These are phyloP conservation scores for Machimus rusticus DNA, from an alignment of 2,888 invertebrate genomes.

Conservation along the genomic window DNA sequence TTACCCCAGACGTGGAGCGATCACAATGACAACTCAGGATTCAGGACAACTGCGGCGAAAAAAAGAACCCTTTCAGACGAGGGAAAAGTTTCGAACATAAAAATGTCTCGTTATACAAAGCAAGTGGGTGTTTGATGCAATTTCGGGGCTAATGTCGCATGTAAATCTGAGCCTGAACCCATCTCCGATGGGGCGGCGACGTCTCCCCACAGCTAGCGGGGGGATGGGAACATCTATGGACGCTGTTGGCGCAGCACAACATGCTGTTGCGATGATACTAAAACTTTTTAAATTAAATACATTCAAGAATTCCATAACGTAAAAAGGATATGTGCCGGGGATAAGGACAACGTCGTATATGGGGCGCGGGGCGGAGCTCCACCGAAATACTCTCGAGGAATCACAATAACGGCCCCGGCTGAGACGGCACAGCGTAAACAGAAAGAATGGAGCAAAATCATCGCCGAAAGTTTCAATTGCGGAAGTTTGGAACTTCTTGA, in stretches of 20 bases:
- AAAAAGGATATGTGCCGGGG: slow-evolving; percentile 29
- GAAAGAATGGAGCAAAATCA: slow-evolving; percentile 27
- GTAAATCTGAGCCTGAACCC: slow-evolving; percentile 36
- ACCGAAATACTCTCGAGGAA: neutral
- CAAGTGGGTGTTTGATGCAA: slow-evolving; percentile 38
- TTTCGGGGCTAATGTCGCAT: slow-evolving; percentile 38
- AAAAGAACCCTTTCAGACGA: slow-evolving; percentile 25
- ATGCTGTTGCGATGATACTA: slow-evolving; percentile 23
- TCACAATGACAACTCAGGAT: slow-evolving; percentile 18
- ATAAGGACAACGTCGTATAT: neutral
- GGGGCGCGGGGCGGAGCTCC: neutral
- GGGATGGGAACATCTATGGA: neutral
- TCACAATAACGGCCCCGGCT: neutral
- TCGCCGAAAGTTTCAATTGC: slow-evolving; percentile 38
- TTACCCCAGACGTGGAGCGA: slow-evolving; percentile 19
- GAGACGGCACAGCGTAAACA: slow-evolving; percentile 25
- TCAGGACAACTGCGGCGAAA: neutral
- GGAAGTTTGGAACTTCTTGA: slow-evolving; percentile 38
- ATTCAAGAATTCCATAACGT: slow-evolving; percentile 35
- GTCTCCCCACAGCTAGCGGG: neutral
- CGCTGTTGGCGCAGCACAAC: slow-evolving; percentile 24
- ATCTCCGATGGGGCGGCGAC: neutral
- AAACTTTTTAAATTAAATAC: slow-evolving; percentile 41
- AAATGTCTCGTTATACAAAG: slow-evolving; percentile 37
- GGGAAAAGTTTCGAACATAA: slow-evolving; percentile 34